Conservation (phyloP, 2,888 invertebrate genomes). For the Pelosia muscerda region DNA sequence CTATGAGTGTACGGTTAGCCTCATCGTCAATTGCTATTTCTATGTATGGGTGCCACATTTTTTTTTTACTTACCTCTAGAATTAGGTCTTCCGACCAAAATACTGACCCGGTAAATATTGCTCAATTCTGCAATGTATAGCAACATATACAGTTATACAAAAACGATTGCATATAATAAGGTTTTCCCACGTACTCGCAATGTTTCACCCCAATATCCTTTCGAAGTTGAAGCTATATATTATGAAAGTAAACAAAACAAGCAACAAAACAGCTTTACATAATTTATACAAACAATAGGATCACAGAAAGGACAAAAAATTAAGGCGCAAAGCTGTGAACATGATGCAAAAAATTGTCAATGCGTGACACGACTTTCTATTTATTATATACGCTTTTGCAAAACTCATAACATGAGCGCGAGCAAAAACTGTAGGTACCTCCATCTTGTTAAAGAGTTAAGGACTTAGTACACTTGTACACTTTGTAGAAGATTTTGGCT, state of each 20-base stretch:
- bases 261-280: constrained; percentile 39
- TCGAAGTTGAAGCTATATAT: constrained; percentile 17
- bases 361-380: constrained; percentile 50
- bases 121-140: not conserved
- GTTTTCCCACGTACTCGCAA: constrained; percentile 10
- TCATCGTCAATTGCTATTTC: too few relatives aligned
- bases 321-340: constrained; percentile 44
- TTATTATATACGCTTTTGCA: constrained; percentile 39
- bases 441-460: constrained; percentile 36
- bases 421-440: constrained; percentile 44
- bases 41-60: too few relatives aligned
- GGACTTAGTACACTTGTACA: constrained; percentile 23
- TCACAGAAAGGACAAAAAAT: constrained; percentile 42
- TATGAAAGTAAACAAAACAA: constrained; percentile 32
- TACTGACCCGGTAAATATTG: too few relatives aligned
- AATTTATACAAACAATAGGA: constrained; percentile 43
- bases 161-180: constrained; percentile 7
- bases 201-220: constrained; percentile 27
- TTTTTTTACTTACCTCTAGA: too few relatives aligned
- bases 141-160: too few relatives aligned
- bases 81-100: too few relatives aligned
- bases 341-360: constrained; percentile 47
- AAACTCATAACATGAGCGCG: constrained; percentile 35
- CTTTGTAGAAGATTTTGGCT: not conserved
- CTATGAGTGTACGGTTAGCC: too few relatives aligned